Evolutionary conservation across 2,797 vertebrate genomes (phyloP).

Genomic region (Cynodonichthys magdalenae): DNA sequence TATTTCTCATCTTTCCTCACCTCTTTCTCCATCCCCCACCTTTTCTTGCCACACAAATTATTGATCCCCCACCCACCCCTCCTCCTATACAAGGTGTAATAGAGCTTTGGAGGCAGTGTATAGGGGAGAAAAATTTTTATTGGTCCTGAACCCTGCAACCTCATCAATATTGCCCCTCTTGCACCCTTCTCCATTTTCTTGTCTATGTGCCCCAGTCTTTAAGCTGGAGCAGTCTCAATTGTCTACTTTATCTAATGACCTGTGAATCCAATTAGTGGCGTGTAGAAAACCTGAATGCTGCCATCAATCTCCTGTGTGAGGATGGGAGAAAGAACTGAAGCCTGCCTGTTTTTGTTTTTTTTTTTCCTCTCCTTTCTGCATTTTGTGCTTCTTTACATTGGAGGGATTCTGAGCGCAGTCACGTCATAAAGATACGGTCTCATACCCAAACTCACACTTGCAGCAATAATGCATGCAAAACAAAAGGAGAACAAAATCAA

Average conservation of each 20-base stretch:
- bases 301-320: conserved; percentile 66
- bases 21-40: conserved; percentile 32
- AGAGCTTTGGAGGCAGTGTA: conserved; percentile 46
- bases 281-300: conserved; percentile 73
- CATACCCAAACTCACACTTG: conserved; percentile 3
- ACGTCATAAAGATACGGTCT: not conserved
- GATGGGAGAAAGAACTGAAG: conserved; percentile 51
- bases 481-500: conserved; percentile 27
- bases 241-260: conserved; percentile 82
- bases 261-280: conserved; percentile 80
- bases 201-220: conserved; percentile 48
- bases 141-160: conserved; percentile 71
- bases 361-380: conserved; percentile 13
- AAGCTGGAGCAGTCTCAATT: conserved; percentile 66
- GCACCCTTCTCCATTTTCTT: conserved; percentile 31
- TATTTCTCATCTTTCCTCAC: conserved; percentile 41
- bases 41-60: conserved; percentile 53
- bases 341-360: conserved; percentile 10
- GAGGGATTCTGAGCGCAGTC: conserved; percentile 4
- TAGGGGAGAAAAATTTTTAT: conserved; percentile 61
- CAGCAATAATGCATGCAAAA: conserved; percentile 26
- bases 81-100: conserved; percentile 2
- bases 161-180: conserved; percentile 70
- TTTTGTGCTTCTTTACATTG: conserved; percentile 1
- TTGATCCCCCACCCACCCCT: conserved; percentile 38